Evolutionary conservation across 2,113 vertebrate species (phyloP), one percentile per base, ranked within the genome.

Genomic region (Dasyurus viverrinus): DNA sequence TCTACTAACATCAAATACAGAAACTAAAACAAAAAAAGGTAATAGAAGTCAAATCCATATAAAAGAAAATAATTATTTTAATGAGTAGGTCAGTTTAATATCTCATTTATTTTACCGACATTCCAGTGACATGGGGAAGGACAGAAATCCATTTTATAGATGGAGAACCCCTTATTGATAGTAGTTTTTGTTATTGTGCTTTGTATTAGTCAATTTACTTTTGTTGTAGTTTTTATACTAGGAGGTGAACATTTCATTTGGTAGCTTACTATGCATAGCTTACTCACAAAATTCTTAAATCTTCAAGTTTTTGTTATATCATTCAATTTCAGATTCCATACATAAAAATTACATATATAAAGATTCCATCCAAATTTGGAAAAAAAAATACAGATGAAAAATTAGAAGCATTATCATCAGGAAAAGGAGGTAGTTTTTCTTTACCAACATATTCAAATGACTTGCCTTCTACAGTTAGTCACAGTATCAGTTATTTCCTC

Each of bases 51-150:
- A 95, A 0, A 48, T 76, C 12, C 5, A 76, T 76, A 76, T 14
- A 76, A n/a, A 76, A 76, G 60, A 76, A 76, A 76, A 76, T 2
- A 76, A 76, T 36, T 10, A 76, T 76, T 76, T 76, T 60, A 93
- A 27, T 92, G 68, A 91, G 11, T 91, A 97, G 60, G 27, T 89
- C 27, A 89, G 89, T 96, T 96, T 96, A 90, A 54, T 93, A 6
- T 93, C 95, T 93, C 23, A 92, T 42, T 95, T 90, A 93, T 68
- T 60, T 89, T 94, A 25, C 93, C 84, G 95, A 93, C 68, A 7
- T 53, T 91, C 22, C 27, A 93, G 23, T 42, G 11, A 89, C 36
- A 8, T 2, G 68, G 94, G 90, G 7, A 92, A 95, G 91, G 89
- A 50, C 27, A 84, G 23, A 24, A 2, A 68, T 5, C 16, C 76